phyloP scores from a whole-genome alignment of 2,888 invertebrate species.

The Ischnus inquisitorius region DNA sequence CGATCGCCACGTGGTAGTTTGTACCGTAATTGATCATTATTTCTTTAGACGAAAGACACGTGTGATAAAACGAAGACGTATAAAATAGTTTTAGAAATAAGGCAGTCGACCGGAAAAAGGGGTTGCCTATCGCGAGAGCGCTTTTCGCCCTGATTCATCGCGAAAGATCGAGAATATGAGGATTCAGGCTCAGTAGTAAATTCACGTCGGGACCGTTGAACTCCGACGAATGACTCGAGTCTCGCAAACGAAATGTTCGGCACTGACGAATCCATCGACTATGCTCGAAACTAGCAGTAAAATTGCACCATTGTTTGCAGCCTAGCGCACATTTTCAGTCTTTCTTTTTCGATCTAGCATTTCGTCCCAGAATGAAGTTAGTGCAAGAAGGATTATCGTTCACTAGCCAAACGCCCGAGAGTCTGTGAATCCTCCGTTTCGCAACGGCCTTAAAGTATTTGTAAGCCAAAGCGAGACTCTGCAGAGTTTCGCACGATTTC shows the following conservation, averaged over 20 bases:
- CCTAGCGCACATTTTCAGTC: background rate
- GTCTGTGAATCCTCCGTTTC: slow-evolving; percentile 18
- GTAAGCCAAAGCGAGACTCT: slow-evolving; percentile 10
- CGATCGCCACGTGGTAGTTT: background rate
- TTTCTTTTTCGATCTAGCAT: background rate
- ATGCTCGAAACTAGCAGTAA: background rate
- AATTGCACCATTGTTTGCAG: slow-evolving; percentile 1
- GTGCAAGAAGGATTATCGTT: slow-evolving; percentile 3
- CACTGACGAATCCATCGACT: slow-evolving; percentile 33
- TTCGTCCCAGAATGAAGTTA: background rate
- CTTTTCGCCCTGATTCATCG: slow-evolving; percentile 16
- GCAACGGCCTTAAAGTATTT: slow-evolving; percentile 44
- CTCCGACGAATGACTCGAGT: slow-evolving; percentile 19
- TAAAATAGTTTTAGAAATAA: slow-evolving; percentile 50
- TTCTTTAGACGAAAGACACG: slow-evolving; percentile 67
- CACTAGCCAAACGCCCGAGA: background rate
- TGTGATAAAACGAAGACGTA: slow-evolving; percentile 65
- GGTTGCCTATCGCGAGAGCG: background rate
- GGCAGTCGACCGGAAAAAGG: slow-evolving; percentile 8
- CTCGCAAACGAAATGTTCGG: slow-evolving; percentile 36
- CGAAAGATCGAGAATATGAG: background rate
- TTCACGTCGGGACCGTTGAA: background rate
- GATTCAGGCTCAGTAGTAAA: background rate
- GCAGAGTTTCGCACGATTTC: slow-evolving; percentile 4
- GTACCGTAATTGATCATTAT: slow-evolving; percentile 38